Evolutionary conservation across 2,113 vertebrate species (phyloP), one percentile per base, ranked within the genome.

Genomic region (Channa argus): DNA sequence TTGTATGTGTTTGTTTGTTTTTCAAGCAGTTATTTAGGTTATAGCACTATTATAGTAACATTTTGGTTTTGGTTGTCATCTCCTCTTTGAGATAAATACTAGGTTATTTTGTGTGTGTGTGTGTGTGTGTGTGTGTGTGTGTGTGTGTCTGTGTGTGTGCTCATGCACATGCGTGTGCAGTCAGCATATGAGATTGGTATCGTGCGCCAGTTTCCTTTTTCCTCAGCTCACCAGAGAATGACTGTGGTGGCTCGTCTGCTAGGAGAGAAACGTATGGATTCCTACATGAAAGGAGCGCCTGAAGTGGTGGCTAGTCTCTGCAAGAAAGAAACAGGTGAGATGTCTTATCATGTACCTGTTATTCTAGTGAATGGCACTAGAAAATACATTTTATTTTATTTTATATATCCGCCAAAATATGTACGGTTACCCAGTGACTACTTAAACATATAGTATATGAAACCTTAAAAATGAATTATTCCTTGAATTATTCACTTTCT

Each of bases 171-270:
- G 41, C 24, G n/a, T 74, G 24, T 63, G 59, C 89, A 99, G 97
- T 91, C 93, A 2, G 79, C 91, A 59, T 97, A 99, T 65, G 97
- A 98, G 86, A 98, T 99, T 10, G 98, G 98, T 82, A 97, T 99
- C 0, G 96, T 99, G 65, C 95, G 97, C 3, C 97, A 99, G 94
- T 99, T 99, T 81, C 97, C 98, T 0, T 99, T 99, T 89, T 99
- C 98, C 41, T 99, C 98, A 3, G 96, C 93, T 7, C 64, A 97
- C 77, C 98, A 99, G 88, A 96, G 97, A 59, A 99, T 98, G 97
- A 95, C 95, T 70, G 97, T 99, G 9, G 94, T 99, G 50, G 94
- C 95, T 0, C 95, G 96, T 76, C 91, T 95, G 51, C 93, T 99
- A 0, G 97, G 97, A 36, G 96, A 97, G 79, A 98, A 97, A 85